Evolutionary conservation across 1,140 invertebrate genomes (phyloP), one percentile per base, ranked within the genome.

Genomic region (Homarus americanus): DNA sequence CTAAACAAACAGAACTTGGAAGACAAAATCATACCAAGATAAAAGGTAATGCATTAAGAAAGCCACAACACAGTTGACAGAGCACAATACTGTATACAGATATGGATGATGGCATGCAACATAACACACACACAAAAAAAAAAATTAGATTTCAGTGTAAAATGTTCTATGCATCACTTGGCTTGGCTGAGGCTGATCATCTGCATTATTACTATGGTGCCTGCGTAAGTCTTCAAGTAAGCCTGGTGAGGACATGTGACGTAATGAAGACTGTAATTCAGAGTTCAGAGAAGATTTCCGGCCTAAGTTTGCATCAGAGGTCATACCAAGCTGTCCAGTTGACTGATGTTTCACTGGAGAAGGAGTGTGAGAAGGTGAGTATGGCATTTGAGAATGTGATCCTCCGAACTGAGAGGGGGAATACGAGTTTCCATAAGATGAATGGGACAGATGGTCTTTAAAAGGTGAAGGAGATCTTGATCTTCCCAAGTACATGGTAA

Each of bases 401-500:
- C 12, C 44, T 38, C 12, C 12, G 24, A 40, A 79, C 12, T 38
- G 24, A 28, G n/a, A 69, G 34, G 49, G 66, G 40, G 79, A 83
- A 75, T 82, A 40, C 0, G 79, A 53, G 58, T 72, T 89, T 28
- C 63, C 58, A 40, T 41, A 34, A 15, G 79, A 53, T 49, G 72
- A 82, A 2, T 28, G 24, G 34, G 80, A 83, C 10, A 32, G 34
- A 10, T 82, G 49, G 32, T 44, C 80, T 66, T 38, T 88, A 75
- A 75, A 28, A 53, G 87, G 80, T 36, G 87, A 89, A 38, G 87
- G 87, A 36, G 87, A 90, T 34, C 87, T 73, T 69, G 87, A 88
- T 40, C 69, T 75, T 73, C 28, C 41, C 24, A 83, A 76, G 40
- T 90, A 82, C 9, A 66, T 72, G 38, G 79, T 80, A 28, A 90